phyloP scores from a whole-genome alignment of 2,113 vertebrate genomes.

The Turnix velox region DNA sequence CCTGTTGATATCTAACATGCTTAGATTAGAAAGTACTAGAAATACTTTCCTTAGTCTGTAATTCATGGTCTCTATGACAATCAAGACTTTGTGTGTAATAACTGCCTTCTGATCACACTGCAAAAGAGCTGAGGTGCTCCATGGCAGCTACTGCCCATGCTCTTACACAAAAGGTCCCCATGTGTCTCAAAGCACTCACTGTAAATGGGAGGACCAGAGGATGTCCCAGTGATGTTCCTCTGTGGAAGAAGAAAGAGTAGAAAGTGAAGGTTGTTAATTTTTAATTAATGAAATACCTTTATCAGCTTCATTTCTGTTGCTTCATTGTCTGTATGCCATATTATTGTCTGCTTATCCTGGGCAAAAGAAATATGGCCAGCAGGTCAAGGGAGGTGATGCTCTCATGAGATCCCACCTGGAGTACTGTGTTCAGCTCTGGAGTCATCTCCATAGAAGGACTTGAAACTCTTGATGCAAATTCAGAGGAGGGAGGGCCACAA shows the following conservation, averaged over 20 bases:
- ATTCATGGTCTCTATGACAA: not conserved
- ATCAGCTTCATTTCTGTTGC: not conserved
- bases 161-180: fast-evolving
- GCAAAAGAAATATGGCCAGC: not conserved
- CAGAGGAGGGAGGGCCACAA: not conserved
- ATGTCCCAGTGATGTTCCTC: not conserved
- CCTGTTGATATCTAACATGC: fast-evolving
- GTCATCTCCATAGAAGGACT: not conserved
- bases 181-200: not conserved
- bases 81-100: fast-evolving
- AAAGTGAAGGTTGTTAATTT: not conserved
- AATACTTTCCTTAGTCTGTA: not conserved
- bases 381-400: not conserved
- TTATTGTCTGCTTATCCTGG: not conserved
- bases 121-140: not conserved
- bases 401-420: not conserved
- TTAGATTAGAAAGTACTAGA: too few relatives aligned
- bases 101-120: not conserved
- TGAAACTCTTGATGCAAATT: not conserved
- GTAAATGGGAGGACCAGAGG: not conserved
- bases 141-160: not conserved
- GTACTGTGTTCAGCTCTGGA: not conserved
- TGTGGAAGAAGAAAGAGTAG: not conserved
- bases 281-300: not conserved
- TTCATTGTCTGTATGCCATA: not conserved